Base-by-base conservation (phyloP, 2,797 vertebrate genomes). In the Poecile montanus region DNA sequence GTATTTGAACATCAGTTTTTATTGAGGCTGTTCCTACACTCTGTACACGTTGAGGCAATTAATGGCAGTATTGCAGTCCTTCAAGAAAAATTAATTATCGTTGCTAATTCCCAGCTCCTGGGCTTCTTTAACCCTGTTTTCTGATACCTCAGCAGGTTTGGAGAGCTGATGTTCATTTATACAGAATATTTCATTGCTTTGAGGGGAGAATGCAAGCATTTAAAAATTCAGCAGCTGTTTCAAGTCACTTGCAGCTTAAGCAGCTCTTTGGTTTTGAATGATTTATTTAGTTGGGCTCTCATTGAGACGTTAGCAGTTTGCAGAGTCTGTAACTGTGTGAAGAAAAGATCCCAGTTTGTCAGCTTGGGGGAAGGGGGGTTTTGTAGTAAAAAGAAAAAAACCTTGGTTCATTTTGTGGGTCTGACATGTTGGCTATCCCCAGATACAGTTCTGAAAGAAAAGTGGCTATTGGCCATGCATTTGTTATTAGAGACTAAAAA, bases 281-380 rank as follows among this genome's bases (percentile, higher is more conserved):
- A 95, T 96, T 96, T 96, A 95, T 96, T 93, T 88, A 90, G 85
- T 44, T 94, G 89, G 72, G 76, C 66, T 95, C 89, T 96, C 72
- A 42, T 8, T 94, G 87, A 88, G 74, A 87, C 79, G 61, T 94
- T 96, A 91, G 84, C 79, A 68, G 50, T 93, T 95, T 89, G 71
- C 80, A 38, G 72, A 88, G 84, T 80, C 72, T 65, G 56, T 86
- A 96, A 84, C 74, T 32, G n/a, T 74, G 67, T 74, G 83, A 94
- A 93, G 84, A 84, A 96, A 86, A 94, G 85, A 87, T 93, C 65
- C 75, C 71, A 75, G 89, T 97, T 96, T 96, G 91, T 96, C 95
- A 95, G 76, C 67, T 71, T 11, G 20, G 73, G 68, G 91, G 75
- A 91, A 81, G 51, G 56, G 65, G 60, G 57, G 47, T 86, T 94